Base-by-base conservation (phyloP, 2,797 vertebrate genomes). In the Sebastolobus alascanus region DNA sequence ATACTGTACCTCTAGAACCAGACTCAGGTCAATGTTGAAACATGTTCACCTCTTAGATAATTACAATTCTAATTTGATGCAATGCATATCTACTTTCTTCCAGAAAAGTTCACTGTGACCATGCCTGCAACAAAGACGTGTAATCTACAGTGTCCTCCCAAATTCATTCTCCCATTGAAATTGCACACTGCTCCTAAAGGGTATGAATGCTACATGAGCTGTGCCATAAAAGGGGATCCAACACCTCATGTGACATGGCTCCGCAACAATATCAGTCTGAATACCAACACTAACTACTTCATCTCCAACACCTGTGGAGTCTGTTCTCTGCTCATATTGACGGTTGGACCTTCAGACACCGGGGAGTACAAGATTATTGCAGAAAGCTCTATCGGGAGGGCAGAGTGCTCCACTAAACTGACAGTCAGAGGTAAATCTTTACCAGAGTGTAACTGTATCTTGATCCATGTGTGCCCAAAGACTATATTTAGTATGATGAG, bases 161-260 rank as follows among this genome's bases (percentile, higher is more conserved):
- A 95, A 67, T 97, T 99, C 86, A 84, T 97, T 1, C 96, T 97
- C n/a, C 94, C 95, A 0, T 77, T 99, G 68, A 97, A 97, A 91
- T 69, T 93, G 16, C 98, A 98, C 22, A 89, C 95, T 12, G 96
- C 98, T 83, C 97, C 96, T 0, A 87, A 92, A 0, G 97, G 98
- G n/a, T 98, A 96, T 0, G 96, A 98, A 73, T 98, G 98, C 79
- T 96, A 87, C 83, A 99, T 99, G 97, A 99, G 92, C 92, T 99
- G 98, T 2, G 97, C 98, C 0, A 86, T 99, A 10, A 96, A 91
- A 54, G 98, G 97, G 7, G 88, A 95, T 1, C 98, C 98, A 0
- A 70, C 73, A 0, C 98, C 98, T 0, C 96, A 93, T 2, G 79
- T 99, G 82, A 97, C 95, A 5, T 99, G 98, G 98, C 97, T 97